phyloP scores from a whole-genome alignment of 2,797 vertebrate species.

The Caiman crocodilus region DNA sequence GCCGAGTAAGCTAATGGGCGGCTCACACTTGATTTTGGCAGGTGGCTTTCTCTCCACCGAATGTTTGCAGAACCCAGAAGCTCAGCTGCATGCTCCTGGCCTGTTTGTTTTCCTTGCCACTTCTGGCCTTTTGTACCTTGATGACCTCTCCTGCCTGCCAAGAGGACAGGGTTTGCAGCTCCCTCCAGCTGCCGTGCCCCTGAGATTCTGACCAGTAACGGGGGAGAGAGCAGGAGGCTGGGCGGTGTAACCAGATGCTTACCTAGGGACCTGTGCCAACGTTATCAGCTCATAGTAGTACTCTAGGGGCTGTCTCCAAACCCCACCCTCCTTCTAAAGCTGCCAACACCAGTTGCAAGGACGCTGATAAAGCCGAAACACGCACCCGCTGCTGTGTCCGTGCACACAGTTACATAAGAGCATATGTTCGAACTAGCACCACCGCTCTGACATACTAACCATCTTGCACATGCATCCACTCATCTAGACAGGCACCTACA shows the following conservation, averaged over 20 bases:
- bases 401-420: no score
- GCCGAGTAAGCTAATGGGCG: no score
- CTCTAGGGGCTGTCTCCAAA: not conserved
- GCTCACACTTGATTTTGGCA: not conserved
- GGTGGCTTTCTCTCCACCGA: not conserved
- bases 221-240: not conserved
- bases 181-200: not conserved
- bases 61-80: not conserved
- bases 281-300: not conserved
- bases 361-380: not conserved
- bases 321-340: not conserved
- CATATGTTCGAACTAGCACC: no score
- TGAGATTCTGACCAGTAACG: not conserved
- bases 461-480: not conserved
- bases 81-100: not conserved
- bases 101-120: not conserved
- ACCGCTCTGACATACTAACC: accelerated
- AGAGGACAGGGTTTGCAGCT: not conserved
- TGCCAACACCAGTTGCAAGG: not conserved
- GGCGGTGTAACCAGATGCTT: not conserved
- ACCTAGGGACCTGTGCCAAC: not conserved
- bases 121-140: not conserved
- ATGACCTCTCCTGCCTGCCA: not conserved
- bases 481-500: not conserved
- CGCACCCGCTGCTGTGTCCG: not conserved